phyloP scores from a whole-genome alignment of 2,888 invertebrate genomes.

The Campopleginae sp. region DNA sequence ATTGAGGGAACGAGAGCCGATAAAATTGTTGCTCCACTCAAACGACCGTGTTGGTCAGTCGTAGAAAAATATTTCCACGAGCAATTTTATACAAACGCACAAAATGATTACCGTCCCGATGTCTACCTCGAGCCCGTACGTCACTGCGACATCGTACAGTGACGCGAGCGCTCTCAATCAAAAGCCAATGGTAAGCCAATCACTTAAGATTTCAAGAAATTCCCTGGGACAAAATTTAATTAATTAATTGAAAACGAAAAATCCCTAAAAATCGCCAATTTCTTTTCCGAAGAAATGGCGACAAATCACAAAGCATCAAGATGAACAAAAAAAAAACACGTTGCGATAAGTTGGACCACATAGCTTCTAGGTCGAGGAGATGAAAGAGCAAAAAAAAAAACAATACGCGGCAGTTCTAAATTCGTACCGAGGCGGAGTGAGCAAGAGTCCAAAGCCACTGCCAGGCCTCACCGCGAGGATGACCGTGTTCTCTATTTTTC shows the following conservation, averaged over 20 bases:
- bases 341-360: slow-evolving; percentile 21
- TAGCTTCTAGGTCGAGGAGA: slow-evolving; percentile 56
- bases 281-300: not conserved
- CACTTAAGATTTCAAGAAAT: not conserved
- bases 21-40: slow-evolving; percentile 28
- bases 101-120: slow-evolving; percentile 82
- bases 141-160: slow-evolving; percentile 81
- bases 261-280: not conserved
- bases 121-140: slow-evolving; percentile 80
- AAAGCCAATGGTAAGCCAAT: slow-evolving; percentile 78
- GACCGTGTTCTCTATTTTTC: slow-evolving; percentile 66
- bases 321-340: slow-evolving; percentile 5
- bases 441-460: slow-evolving; percentile 74
- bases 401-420: slow-evolving; percentile 71
- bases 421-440: slow-evolving; percentile 71
- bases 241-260: not conserved
- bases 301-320: not conserved
- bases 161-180: slow-evolving; percentile 80
- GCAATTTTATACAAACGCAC: slow-evolving; percentile 2
- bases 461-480: slow-evolving; percentile 72
- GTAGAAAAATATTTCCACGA: not conserved
- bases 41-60: not conserved
- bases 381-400: slow-evolving; percentile 28
- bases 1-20: slow-evolving; percentile 9
- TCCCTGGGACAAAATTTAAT: not conserved